phyloP scores from a whole-genome alignment of 64 coral and sea anemone species.

The Montipora sp. region DNA sequence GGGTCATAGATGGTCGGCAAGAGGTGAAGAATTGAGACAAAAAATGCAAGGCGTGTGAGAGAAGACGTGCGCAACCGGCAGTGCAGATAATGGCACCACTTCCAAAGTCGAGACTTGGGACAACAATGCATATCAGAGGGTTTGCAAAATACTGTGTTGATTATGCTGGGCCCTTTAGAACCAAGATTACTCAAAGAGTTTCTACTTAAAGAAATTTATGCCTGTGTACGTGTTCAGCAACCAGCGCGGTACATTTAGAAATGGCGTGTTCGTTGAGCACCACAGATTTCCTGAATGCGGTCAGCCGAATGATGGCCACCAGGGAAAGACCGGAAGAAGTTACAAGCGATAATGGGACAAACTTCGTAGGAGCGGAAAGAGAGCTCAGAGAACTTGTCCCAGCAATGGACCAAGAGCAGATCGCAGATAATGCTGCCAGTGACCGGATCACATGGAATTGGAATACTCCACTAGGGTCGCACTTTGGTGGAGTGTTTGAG shows the following conservation, averaged over 20 bases:
- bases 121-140: background rate
- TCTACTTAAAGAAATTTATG: slow-evolving; percentile 6
- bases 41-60: slow-evolving; percentile 12
- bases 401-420: background rate
- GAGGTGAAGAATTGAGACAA: slow-evolving; percentile 14
- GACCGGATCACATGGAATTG: slow-evolving; percentile 41
- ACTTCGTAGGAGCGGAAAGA: slow-evolving; percentile 32
- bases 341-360: slow-evolving; percentile 17
- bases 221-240: slow-evolving; percentile 39
- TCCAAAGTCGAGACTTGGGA: background rate
- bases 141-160: slow-evolving; percentile 28
- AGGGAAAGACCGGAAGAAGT: slow-evolving; percentile 13
- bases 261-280: slow-evolving; percentile 1
- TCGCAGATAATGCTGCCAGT: background rate
- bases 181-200: slow-evolving; percentile 14
- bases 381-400: background rate
- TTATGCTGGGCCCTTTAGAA: slow-evolving; percentile 20
- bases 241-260: slow-evolving; percentile 46
- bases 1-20: slow-evolving; percentile 23
- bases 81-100: slow-evolving; percentile 33
- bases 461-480: slow-evolving; percentile 10
- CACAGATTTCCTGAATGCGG: slow-evolving; percentile 25
- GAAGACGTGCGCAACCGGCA: background rate
- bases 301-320: slow-evolving; percentile 6
- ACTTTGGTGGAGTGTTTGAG: slow-evolving; percentile 51